phyloP scores from a whole-genome alignment of 2,113 vertebrate genomes.

The Phalacrocorax pelagicus region DNA sequence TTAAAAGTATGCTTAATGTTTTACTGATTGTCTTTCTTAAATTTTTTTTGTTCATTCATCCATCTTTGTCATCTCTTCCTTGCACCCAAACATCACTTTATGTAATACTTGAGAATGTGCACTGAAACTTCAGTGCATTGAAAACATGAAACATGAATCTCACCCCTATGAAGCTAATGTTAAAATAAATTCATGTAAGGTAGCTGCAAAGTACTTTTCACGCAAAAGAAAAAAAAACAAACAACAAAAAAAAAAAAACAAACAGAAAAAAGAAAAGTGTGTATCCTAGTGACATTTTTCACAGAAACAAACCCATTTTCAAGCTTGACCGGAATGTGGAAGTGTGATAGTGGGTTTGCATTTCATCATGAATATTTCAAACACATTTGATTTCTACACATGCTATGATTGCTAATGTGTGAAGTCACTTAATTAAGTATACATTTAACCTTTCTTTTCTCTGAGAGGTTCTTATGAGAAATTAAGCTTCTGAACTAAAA shows the following conservation, averaged over 20 bases:
- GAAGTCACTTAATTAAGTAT: conserved; percentile 20
- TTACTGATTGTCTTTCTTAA: not conserved
- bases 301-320: conserved; percentile 36
- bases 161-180: not conserved
- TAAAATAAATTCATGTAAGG: not conserved
- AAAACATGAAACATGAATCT: not conserved
- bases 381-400: conserved; percentile 13
- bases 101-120: not conserved
- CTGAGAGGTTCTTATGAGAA: not conserved
- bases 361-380: conserved; percentile 47
- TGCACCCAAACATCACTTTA: not conserved
- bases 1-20: not conserved
- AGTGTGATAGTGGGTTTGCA: conserved; percentile 1
- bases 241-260: not conserved
- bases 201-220: not conserved
- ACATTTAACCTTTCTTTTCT: not conserved
- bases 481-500: not conserved
- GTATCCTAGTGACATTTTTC: conserved; percentile 18
- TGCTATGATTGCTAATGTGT: not conserved
- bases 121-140: not conserved
- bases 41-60: not conserved
- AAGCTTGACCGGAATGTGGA: conserved; percentile 6
- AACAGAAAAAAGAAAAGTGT: not conserved
- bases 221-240: not conserved
- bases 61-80: not conserved